Base-by-base conservation (phyloP, 64 coral and sea anemone species). In the Hydrozoanthus tunicans region DNA sequence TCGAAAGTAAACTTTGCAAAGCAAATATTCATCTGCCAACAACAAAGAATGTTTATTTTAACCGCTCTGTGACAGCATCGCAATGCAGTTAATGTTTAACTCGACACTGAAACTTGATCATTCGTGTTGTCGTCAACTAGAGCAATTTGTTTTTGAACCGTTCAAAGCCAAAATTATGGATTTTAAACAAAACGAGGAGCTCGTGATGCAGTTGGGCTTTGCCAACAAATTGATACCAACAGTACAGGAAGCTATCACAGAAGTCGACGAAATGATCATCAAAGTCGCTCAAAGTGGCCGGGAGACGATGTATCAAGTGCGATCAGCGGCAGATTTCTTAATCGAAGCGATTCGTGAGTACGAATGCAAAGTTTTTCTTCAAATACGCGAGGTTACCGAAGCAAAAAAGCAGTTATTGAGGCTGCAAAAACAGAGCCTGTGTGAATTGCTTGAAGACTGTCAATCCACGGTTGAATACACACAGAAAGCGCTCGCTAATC, bases 401-500 rank as follows among this genome's bases (percentile, higher is more conserved):
- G 88, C 88, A 6, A 90, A 90, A 56, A 90, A 79, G 25, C 88
- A 90, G 51, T 64, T 90, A 51, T 59, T 90, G 52, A 73, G 79
- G 13, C 74, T 79, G n/a, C 88, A 90, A 32, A 90, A 90, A 15
- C 88, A 90, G 53, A 78, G 58, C 59, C 74, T 90, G 63, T 90
- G 88, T 17, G 88, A 90, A 20, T 57, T 90, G 9, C 73, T 90
- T 10, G 77, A 79, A 75, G 73, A 90, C n/a, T 90, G 88, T 78
- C 88, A 90, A 62, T 90, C 74, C 6, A 90, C 88, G 12, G 88
- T 90, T 79, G 73, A 90, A 79, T 90, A 90, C 73, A 90, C 88
- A 64, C 26, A 90, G 58, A 90, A 90, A 68, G 74, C 88, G 12
- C 74, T 90, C 1, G 58, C 13, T 43, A 20, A 90, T 27, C 88